A percentile compares a stretch with the other conserved stretches of the same genome.
These are phyloP conservation scores for Ophiothrix spiculata DNA, from an alignment of 35 echinoderm and acorn worm species.

Conservation along the genomic window DNA sequence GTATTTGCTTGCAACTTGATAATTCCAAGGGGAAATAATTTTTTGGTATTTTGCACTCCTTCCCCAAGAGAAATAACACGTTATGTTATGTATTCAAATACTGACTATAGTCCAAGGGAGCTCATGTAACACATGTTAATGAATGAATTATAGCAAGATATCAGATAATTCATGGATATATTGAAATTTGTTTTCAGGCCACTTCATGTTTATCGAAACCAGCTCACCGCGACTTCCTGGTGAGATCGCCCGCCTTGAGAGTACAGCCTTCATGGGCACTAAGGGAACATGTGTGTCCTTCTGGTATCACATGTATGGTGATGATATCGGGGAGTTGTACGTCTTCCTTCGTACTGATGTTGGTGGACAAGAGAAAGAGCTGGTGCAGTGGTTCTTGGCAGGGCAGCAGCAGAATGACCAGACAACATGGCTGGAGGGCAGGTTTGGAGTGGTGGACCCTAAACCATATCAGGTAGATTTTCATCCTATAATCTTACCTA, in stretches of 20 bases:
- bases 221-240: conserved; percentile 16
- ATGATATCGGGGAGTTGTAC: conserved; percentile 37
- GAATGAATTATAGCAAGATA: too few species aligned
- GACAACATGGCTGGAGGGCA: conserved; percentile 35
- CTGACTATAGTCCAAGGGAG: too few species aligned
- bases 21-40: too few species aligned
- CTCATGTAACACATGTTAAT: too few species aligned
- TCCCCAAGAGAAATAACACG: too few species aligned
- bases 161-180: neutral
- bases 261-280: conserved; percentile 24
- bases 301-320: conserved; percentile 97
- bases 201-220: conserved; percentile 58
- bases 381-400: conserved; percentile 20
- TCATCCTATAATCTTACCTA: neutral
- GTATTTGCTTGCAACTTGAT: too few species aligned
- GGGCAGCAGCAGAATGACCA: conserved; percentile 23
- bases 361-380: neutral
- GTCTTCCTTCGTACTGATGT: neutral
- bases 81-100: too few species aligned
- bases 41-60: too few species aligned
- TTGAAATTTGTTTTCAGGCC: neutral
- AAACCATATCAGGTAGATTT: conserved; percentile 29
- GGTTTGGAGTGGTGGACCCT: conserved; percentile 23
- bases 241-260: conserved; percentile 51
- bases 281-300: conserved; percentile 55